These are phyloP conservation scores for Cephus cinctus DNA, from an alignment of 1,140 invertebrate species.

Conservation along the genomic window DNA sequence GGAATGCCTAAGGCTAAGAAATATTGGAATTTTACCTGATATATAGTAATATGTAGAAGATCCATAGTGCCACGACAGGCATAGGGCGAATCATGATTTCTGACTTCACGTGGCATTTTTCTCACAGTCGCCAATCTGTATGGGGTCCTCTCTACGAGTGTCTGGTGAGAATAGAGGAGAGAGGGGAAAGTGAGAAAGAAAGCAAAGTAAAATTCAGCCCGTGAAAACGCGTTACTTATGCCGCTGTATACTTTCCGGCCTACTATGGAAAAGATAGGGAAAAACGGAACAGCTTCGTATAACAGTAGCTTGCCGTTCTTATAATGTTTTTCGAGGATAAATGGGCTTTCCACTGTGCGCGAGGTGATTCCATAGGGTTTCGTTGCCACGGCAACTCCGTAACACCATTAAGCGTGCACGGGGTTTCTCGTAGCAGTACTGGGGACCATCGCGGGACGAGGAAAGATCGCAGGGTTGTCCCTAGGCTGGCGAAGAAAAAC, in stretches of 20 bases:
- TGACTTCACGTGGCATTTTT: conserved; percentile 41
- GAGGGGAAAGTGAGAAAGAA: neutral
- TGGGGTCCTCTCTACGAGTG: conserved; percentile 1
- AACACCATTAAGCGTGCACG: conserved; percentile 52
- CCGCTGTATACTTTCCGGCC: no score
- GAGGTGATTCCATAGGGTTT: conserved; percentile 28
- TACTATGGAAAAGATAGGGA: no score
- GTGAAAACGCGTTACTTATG: no score
- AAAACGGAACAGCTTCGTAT: no score
- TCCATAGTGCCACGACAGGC: conserved; percentile 8
- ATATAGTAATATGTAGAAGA: conserved; percentile 28
- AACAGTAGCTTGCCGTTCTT: conserved; percentile 33
- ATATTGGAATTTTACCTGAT: conserved; percentile 18
- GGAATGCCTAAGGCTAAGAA: conserved; percentile 21
- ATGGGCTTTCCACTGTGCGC: conserved; percentile 49
- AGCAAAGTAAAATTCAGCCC: conserved; percentile 9
- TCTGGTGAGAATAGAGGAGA: neutral
- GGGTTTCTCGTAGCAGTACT: conserved; percentile 19
- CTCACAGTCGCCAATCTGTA: conserved; percentile 35
- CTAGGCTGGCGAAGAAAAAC: conserved; percentile 31
- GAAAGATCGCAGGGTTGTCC: neutral
- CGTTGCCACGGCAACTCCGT: conserved; percentile 52
- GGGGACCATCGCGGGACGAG: neutral
- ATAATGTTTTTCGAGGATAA: conserved; percentile 57
- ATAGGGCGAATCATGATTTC: conserved; percentile 30